Evolutionary conservation across 2,797 vertebrate species (phyloP).

Genomic region (Sebastiscus albofasciatus): DNA sequence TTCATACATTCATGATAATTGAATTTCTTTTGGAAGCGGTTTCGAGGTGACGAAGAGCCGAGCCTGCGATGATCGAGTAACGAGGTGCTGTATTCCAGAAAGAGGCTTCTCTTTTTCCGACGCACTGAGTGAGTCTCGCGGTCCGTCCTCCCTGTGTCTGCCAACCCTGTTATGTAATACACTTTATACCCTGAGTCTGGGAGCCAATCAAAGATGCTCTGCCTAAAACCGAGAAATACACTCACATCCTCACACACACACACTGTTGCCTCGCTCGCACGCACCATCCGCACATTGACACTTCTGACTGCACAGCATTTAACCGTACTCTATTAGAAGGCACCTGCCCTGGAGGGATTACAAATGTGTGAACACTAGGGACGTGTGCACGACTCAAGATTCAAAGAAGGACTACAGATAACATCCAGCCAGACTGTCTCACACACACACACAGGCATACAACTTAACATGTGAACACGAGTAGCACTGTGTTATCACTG

Average conservation of each 20-base stretch:
- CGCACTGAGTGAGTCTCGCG: constrained; percentile 74
- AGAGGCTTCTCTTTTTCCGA: constrained; percentile 73
- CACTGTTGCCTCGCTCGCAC: constrained; percentile 36
- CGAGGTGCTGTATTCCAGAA: constrained; percentile 71
- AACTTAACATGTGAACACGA: constrained; percentile 22
- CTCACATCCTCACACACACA: constrained; percentile 38
- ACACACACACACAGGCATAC: not conserved
- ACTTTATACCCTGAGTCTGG: constrained; percentile 80
- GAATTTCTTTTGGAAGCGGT: constrained; percentile 60
- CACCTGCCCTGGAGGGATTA: constrained; percentile 65
- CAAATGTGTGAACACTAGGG: constrained; percentile 62
- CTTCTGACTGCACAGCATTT: constrained; percentile 73
- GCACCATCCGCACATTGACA: constrained; percentile 59
- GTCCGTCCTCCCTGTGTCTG: constrained; percentile 81
- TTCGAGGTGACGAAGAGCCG: constrained; percentile 24
- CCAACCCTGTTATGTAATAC: constrained; percentile 84
- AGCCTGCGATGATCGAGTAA: constrained; percentile 56
- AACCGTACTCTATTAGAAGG: constrained; percentile 66
- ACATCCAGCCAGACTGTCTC: constrained; percentile 13
- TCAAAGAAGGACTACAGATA: constrained; percentile 44
- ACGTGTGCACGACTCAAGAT: constrained; percentile 40
- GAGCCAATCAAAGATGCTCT: constrained; percentile 83
- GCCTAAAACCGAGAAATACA: constrained; percentile 72
- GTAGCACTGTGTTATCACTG: constrained; percentile 9
- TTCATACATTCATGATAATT: constrained; percentile 75